A percentile compares a stretch with the other conserved stretches of the same genome.
phyloP scores from a whole-genome alignment of 2,113 vertebrate genomes.

The Cynocephalus volans region DNA sequence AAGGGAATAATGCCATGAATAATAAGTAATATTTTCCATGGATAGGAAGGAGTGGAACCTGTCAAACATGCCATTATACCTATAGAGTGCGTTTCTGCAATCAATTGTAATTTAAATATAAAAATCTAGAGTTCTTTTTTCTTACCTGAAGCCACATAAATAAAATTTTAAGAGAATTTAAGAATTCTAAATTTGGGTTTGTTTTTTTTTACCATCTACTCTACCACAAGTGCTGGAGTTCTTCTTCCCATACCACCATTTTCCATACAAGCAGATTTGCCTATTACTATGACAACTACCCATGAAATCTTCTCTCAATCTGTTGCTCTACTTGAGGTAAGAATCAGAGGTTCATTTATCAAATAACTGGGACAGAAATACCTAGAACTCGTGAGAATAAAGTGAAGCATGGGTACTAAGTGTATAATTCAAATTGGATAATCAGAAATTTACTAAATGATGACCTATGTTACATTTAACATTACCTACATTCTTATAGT shows the following conservation, averaged over 20 bases:
- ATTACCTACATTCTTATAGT: neutral
- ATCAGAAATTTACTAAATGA: neutral
- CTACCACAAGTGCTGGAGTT: neutral
- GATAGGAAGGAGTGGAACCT: neutral
- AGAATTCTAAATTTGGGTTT: neutral
- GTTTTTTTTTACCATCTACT: neutral
- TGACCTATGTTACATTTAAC: neutral
- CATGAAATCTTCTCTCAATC: neutral
- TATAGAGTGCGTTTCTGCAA: neutral
- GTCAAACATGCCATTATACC: neutral
- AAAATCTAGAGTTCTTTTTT: neutral
- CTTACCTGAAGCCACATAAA: neutral
- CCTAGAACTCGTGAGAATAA: conserved; percentile 28
- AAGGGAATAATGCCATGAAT: neutral
- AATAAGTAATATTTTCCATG: neutral
- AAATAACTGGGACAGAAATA: neutral
- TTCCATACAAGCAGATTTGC: neutral
- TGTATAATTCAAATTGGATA: neutral
- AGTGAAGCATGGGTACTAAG: neutral
- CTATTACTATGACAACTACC: neutral
- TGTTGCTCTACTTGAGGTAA: neutral
- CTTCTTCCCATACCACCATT: neutral
- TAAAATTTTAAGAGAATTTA: neutral
- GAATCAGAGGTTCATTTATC: neutral
- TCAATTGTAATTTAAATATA: neutral